phyloP scores from a whole-genome alignment of 2,113 vertebrate species.

The Chunga burmeisteri region DNA sequence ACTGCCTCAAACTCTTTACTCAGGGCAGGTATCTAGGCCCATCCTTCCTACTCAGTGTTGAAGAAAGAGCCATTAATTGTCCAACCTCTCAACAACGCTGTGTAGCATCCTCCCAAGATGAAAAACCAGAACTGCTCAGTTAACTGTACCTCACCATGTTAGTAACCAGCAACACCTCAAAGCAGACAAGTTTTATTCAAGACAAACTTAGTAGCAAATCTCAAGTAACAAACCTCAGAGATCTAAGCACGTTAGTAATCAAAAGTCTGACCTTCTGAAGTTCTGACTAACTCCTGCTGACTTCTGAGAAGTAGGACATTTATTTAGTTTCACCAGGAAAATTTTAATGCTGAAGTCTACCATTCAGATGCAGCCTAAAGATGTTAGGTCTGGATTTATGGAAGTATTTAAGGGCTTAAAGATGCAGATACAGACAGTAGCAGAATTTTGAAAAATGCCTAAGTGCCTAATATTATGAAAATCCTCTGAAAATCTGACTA shows the following conservation, averaged over 20 bases:
- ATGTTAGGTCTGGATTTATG: constrained; percentile 40
- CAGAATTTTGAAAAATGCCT: constrained; percentile 14
- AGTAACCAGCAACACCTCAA: not conserved
- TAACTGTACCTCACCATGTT: not conserved
- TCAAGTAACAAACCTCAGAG: not conserved
- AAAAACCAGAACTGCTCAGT: not conserved
- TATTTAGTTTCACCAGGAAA: not conserved
- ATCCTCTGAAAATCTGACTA: constrained; percentile 13
- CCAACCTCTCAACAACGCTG: not conserved
- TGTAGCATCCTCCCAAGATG: not conserved
- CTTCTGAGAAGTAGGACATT: not conserved
- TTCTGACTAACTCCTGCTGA: not conserved
- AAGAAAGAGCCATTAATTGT: not conserved
- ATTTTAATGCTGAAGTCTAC: not conserved
- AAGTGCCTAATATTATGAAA: constrained; percentile 16
- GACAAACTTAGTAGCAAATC: not conserved
- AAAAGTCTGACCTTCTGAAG: not conserved
- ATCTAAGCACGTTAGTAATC: not conserved
- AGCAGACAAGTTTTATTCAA: not conserved
- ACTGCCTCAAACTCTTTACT: not conserved
- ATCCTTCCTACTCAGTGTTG: not conserved
- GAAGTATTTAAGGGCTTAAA: constrained; percentile 35
- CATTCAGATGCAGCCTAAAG: not conserved
- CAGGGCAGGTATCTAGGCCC: not conserved
- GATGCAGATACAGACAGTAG: not conserved